Evolutionary conservation across 2,888 invertebrate species (phyloP).

Genomic region (Dicyrtoma fusca): DNA sequence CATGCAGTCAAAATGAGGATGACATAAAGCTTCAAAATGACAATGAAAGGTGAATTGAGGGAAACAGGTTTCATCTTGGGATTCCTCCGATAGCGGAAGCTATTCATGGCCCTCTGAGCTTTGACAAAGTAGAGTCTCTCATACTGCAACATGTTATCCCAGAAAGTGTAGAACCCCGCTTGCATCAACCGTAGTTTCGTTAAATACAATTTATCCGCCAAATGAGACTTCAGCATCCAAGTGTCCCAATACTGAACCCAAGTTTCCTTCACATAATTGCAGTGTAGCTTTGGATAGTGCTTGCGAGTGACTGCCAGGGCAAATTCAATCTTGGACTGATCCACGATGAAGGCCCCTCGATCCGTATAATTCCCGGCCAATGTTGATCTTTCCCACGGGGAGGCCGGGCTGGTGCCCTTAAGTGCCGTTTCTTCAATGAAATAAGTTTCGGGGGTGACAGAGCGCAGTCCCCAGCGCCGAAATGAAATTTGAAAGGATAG

Average conservation of each 20-base stretch:
- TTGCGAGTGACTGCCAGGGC: conserved; percentile 2
- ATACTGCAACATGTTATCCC: not conserved
- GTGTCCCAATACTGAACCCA: conserved; percentile 24
- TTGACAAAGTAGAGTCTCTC: conserved; percentile 4
- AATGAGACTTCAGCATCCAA: conserved; percentile 15
- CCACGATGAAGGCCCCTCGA: not conserved
- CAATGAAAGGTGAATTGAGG: conserved; percentile 9
- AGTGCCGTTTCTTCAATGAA: conserved; percentile 4
- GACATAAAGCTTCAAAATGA: conserved; percentile 18
- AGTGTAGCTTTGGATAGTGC: not conserved
- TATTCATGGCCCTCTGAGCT: not conserved
- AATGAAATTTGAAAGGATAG: no score
- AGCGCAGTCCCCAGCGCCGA: no score
- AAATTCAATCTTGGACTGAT: not conserved
- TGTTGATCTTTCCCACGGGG: not conserved
- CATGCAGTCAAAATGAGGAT: not conserved
- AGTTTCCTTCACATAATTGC: conserved; percentile 5
- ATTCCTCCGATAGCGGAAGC: not conserved
- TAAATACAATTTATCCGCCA: conserved; percentile 14
- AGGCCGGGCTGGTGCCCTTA: conserved; percentile 12
- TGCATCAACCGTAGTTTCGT: conserved; percentile 4
- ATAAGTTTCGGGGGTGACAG: not conserved
- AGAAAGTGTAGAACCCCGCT: conserved; percentile 17
- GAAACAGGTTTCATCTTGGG: not conserved
- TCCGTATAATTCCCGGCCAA: conserved; percentile 15